These are phyloP conservation scores for Euwallacea similis DNA, from an alignment of 1,140 invertebrate genomes.

Conservation along the genomic window DNA sequence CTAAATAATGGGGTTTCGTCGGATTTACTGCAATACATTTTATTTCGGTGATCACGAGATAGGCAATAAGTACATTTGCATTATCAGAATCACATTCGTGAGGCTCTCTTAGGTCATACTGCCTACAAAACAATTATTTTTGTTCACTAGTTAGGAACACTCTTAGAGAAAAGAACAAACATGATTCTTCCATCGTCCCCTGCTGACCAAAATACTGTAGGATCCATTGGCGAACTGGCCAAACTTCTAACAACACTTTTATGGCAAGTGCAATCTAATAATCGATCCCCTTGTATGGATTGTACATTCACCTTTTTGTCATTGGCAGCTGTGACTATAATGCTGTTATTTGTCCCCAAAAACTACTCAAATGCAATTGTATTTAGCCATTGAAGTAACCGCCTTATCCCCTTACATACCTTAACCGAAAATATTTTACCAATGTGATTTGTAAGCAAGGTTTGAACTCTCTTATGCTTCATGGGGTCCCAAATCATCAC, in stretches of 20 bases:
- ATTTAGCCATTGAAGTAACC: no score
- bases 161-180: slow-evolving; percentile 54
- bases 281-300: slow-evolving; percentile 53
- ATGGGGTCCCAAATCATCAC: slow-evolving; percentile 93
- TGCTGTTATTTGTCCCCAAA: slow-evolving; percentile 61
- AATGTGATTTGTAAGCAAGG: slow-evolving; percentile 79
- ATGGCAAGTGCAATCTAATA: slow-evolving; percentile 81
- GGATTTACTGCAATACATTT: slow-evolving; percentile 93
- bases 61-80: slow-evolving; percentile 66
- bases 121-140: slow-evolving; percentile 58
- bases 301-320: slow-evolving; percentile 81
- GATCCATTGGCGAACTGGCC: slow-evolving; percentile 79
- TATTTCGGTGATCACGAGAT: slow-evolving; percentile 75
- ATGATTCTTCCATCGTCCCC: slow-evolving; percentile 90
- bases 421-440: slow-evolving; percentile 97
- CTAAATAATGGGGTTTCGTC: slow-evolving; percentile 79
- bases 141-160: no score
- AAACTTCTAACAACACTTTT: slow-evolving; percentile 84
- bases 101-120: slow-evolving; percentile 80
- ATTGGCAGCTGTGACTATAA: slow-evolving; percentile 85
- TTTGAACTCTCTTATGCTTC: slow-evolving; percentile 67
- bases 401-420: slow-evolving; percentile 56
- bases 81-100: slow-evolving; percentile 64
- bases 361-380: slow-evolving; percentile 35
- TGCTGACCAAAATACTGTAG: slow-evolving; percentile 90